Conservation (phyloP, 2,888 invertebrate species). For the Eupithecia insigniata region DNA sequence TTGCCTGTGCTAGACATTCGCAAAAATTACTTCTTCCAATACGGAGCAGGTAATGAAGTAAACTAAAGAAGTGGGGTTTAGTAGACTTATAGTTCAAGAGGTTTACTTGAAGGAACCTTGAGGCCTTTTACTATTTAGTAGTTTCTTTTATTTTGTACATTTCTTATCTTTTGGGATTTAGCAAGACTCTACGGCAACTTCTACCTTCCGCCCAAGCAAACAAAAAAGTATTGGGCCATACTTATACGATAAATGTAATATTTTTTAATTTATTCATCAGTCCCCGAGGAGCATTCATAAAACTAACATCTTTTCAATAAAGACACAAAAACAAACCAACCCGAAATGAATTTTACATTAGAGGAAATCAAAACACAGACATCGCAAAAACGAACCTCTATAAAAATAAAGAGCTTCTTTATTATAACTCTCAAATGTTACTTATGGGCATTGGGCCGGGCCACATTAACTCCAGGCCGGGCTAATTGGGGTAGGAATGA, state of each 20-base stretch:
- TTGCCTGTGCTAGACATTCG: slow-evolving; percentile 31
- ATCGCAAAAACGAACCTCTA: slow-evolving; percentile 14
- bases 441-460: slow-evolving; percentile 27
- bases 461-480: slow-evolving; percentile 37
- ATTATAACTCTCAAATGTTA: slow-evolving; percentile 32
- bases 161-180: neutral
- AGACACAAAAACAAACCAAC: neutral
- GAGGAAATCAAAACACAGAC: neutral
- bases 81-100: slow-evolving; percentile 1
- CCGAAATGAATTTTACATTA: neutral
- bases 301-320: neutral
- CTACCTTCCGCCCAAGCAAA: neutral
- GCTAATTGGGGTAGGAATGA: slow-evolving; percentile 34
- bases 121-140: neutral
- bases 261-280: neutral
- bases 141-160: neutral
- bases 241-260: neutral
- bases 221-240: neutral
- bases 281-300: neutral
- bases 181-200: neutral
- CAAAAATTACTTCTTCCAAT: slow-evolving; percentile 34
- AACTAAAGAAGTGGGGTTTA: slow-evolving; percentile 13
- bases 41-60: slow-evolving; percentile 14
- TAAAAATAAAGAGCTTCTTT: slow-evolving; percentile 31
- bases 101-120: slow-evolving; percentile 4